A percentile compares a stretch with the other conserved stretches of the same genome.
Conservation (phyloP, 1,140 invertebrate species). For the Drosophila lacertosa region DNA sequence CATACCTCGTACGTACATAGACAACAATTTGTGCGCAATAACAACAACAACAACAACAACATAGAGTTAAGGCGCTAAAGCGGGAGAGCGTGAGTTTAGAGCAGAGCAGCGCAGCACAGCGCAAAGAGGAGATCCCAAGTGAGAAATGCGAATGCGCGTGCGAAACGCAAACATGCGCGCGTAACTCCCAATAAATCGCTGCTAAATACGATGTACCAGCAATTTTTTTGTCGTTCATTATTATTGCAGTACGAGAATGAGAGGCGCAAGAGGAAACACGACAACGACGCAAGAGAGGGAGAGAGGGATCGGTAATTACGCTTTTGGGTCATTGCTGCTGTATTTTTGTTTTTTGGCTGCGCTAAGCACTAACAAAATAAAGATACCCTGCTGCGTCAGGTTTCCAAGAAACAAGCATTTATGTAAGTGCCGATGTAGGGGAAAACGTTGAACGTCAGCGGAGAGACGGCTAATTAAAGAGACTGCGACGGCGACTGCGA, state of each 20-base stretch:
- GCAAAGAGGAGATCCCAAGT: constrained; percentile 33
- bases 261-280: constrained; percentile 14
- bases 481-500: constrained; percentile 32
- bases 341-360: constrained; percentile 23
- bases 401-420: constrained; percentile 56
- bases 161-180: constrained; percentile 63
- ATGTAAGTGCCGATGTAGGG: constrained; percentile 27
- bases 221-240: constrained; percentile 38
- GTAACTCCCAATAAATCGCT: constrained; percentile 50
- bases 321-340: constrained; percentile 40
- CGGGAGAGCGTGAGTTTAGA: constrained; percentile 26
- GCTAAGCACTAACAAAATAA: constrained; percentile 33
- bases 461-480: constrained; percentile 60
- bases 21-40: constrained; percentile 55
- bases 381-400: constrained; percentile 22
- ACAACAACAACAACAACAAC: constrained; percentile 16
- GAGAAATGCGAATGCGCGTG: constrained; percentile 55
- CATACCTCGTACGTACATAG: constrained; percentile 24
- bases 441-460: constrained; percentile 30
- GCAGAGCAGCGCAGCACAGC: not conserved
- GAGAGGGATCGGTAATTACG: constrained; percentile 25
- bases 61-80: constrained; percentile 9
- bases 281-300: not conserved
- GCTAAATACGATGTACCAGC: constrained; percentile 24
- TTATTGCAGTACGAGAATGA: constrained; percentile 40